Conservation (phyloP, 2,113 vertebrate genomes). For the Oryzias javanicus region DNA sequence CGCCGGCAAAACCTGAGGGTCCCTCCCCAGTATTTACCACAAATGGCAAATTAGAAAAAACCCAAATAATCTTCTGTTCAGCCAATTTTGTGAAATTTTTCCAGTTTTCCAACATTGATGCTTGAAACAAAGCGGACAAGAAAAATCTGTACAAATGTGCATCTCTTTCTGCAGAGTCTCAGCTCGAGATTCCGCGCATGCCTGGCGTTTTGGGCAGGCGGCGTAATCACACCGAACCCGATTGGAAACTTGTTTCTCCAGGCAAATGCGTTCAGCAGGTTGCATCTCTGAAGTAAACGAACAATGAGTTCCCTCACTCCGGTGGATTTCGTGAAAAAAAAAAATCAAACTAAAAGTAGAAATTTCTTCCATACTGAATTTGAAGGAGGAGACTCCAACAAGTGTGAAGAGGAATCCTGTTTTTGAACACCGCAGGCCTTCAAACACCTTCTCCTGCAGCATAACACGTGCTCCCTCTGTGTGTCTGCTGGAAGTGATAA, state of each 20-base stretch:
- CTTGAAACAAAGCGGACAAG: constrained; percentile 15
- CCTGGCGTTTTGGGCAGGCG: constrained; percentile 59
- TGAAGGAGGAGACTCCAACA: constrained; percentile 17
- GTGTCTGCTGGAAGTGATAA: constrained; percentile 57
- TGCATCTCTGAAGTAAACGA: constrained; percentile 50
- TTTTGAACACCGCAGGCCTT: constrained; percentile 13
- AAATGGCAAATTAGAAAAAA: too few relatives aligned
- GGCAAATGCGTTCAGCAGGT: constrained; percentile 71
- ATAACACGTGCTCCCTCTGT: constrained; percentile 40
- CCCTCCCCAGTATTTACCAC: not conserved
- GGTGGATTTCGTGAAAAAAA: constrained; percentile 36
- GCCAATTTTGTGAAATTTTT: too few relatives aligned
- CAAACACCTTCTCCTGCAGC: constrained; percentile 13
- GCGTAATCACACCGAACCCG: constrained; percentile 49
- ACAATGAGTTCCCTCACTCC: constrained; percentile 60
- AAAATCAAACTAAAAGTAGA: constrained; percentile 22
- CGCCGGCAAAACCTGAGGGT: not conserved
- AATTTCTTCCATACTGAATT: constrained; percentile 29
- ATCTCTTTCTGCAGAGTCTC: constrained; percentile 17
- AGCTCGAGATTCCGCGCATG: constrained; percentile 60
- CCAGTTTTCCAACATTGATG: too few relatives aligned
- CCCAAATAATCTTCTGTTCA: too few relatives aligned
- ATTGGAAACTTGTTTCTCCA: constrained; percentile 56
- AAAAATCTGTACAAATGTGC: constrained; percentile 17
- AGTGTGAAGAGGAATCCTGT: constrained; percentile 7